Base-by-base conservation (phyloP, 1,140 invertebrate species). In the Drosophila seguyi region DNA sequence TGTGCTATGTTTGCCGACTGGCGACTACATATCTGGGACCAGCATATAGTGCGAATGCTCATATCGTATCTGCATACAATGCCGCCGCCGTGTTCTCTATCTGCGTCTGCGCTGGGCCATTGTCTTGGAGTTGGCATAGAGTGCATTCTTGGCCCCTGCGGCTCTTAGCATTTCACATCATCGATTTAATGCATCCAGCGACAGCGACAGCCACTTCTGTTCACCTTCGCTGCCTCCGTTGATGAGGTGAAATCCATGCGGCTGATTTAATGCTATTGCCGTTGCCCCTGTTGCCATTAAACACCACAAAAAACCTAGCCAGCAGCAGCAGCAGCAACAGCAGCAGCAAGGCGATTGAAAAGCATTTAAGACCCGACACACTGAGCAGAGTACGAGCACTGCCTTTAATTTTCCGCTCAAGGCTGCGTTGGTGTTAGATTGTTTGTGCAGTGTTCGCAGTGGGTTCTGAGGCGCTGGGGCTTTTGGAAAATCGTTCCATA, bases 401-500 rank as follows among this genome's bases (percentile, higher is more conserved):
- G 58, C 25, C 71, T 59, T 25, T 65, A 78, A 63, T 79, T 77
- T 79, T 79, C 55, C 75, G 77, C 34, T 57, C 84, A 88, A 88
- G 83, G 84, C 78, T 84, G 63, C 52, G 73, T 47, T 79, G 50
- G 63, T 67, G 60, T 72, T 87, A 82, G 79, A 86, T 87, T 79
- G 82, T 55, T 69, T 81, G 57, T n/a, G n/a, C 36, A 47, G 69
- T 79, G 82, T 66, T 69, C 82, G 52, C 41, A 48, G 63, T 79
- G 38, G 44, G 45, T 22, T 66, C 61, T 78, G 75, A 44, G 75
- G 59, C 45, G 69, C 55, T 82, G 66, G 39, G 69, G 83, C 79
- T 76, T 87, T 78, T 60, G 84, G 84, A 87, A 87, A 87, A 87
- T 87, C 80, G 84, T 84, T 88, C 80, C 76, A 88, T 87, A 87